A percentile compares a stretch with the other conserved stretches of the same genome.
These are phyloP conservation scores for Idris sp. DNA, from an alignment of 1,140 invertebrate species.

Conservation along the genomic window DNA sequence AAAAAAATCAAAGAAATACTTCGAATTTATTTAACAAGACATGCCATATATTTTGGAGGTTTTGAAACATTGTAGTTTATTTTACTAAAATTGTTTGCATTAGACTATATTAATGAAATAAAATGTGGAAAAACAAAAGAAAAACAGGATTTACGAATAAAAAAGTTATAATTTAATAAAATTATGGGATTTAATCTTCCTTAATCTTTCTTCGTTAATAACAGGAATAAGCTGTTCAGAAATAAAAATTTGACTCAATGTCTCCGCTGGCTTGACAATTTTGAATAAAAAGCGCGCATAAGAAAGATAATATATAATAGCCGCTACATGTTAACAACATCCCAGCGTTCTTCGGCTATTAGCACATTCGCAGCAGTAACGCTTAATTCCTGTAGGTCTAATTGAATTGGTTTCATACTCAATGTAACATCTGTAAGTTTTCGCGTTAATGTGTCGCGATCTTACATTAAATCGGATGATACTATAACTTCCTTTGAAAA, in stretches of 20 bases:
- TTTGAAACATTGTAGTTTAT: too few relatives aligned
- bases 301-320: conserved; percentile 44
- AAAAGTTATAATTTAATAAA: too few relatives aligned
- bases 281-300: conserved; percentile 25
- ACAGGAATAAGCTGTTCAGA: conserved; percentile 7
- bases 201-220: conserved; percentile 36
- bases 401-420: conserved; percentile 14
- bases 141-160: too few relatives aligned
- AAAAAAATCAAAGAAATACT: too few relatives aligned
- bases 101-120: too few relatives aligned
- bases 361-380: conserved; percentile 47
- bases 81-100: too few relatives aligned
- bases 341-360: conserved; percentile 40
- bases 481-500: conserved; percentile 12
- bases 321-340: conserved; percentile 45
- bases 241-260: conserved; percentile 22
- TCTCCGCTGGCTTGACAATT: conserved; percentile 40
- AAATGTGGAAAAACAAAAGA: too few relatives aligned
- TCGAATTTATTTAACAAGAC: too few relatives aligned
- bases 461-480: conserved; percentile 26
- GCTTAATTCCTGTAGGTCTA: conserved; percentile 10
- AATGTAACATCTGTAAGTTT: conserved; percentile 33
- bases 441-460: conserved; percentile 27
- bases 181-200: too few relatives aligned
- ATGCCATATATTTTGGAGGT: too few relatives aligned